Conservation (phyloP, 1,140 invertebrate species). For the Caenorhabditis elegans region WBcel235 BX284604.4:10177501-10178000, state of each 20-base stretch:
- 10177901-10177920: not conserved
- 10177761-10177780: constrained; percentile 97
- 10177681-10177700: constrained; percentile 82
- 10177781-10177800: constrained; percentile 94
- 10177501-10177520: constrained; percentile 94
- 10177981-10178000: constrained; percentile 38
- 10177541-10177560: constrained; percentile 96
- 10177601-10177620: constrained; percentile 99
- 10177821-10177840: constrained; percentile 30
- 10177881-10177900: not conserved
- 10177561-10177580: constrained; percentile 98
- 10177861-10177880: constrained; percentile 17
- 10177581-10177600: constrained; percentile 96
- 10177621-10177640: constrained; percentile 94
- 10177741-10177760: constrained; percentile 99
- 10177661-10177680: constrained; percentile 97
- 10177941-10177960: no score
- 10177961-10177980: constrained; percentile 26
- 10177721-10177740: constrained; percentile 91
- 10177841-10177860: constrained; percentile 23
- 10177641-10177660: constrained; percentile 99
- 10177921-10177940: not conserved
- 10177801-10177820: constrained; percentile 80
- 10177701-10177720: constrained; percentile 67
- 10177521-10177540: constrained; percentile 99